Base-by-base conservation (phyloP, 2,888 invertebrate genomes). In the Ochropleura leucogaster region DNA sequence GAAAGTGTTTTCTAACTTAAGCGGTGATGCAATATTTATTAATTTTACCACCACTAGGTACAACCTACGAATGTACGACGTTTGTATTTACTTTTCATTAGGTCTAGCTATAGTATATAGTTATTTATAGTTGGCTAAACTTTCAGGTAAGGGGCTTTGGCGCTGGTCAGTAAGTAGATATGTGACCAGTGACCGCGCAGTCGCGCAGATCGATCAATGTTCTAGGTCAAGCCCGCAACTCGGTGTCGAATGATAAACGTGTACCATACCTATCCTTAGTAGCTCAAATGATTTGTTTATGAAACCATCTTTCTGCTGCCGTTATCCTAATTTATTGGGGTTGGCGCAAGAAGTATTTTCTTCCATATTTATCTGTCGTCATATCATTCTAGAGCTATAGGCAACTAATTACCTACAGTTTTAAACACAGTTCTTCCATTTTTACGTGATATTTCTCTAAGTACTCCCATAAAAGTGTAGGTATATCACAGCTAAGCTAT, bases 71-170 rank as follows among this genome's bases (percentile, higher is more conserved):
- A 42, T 60, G n/a, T 20, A 62, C 3, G 12, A n/a, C 5, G 30
- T 30, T 47, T 20, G 46, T 77, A 77, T 77, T 68, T 77, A 75
- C 77, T 66, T 76, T 65, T 16, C 47, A 30, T 49, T 55, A n/a
- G 0, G 20, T 44, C n/a, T 59, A 62, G 40, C 30, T 62, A n/a
- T n/a, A n/a, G n/a, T n/a, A n/a, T n/a, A n/a, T n/a, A n/a, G n/a
- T n/a, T n/a, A n/a, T n/a, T n/a, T n/a, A n/a, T n/a, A 53, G 16
- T 14, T 77, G 60, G 1, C 10, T 55, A 53, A 53, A 47, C 3
- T 66, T 51, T n/a, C 18, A 20, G 10, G 46, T 12, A 42, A 20
- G 10, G 9, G 64, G 12, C 30, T 40, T 30, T 55, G 30, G 49
- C 40, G 40, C 3, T 40, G 51, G 47, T 42, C 49, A 42, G 77